A percentile compares a stretch with the other conserved stretches of the same genome.
phyloP scores from a whole-genome alignment of 2,113 vertebrate genomes.

The Pipra filicauda region DNA sequence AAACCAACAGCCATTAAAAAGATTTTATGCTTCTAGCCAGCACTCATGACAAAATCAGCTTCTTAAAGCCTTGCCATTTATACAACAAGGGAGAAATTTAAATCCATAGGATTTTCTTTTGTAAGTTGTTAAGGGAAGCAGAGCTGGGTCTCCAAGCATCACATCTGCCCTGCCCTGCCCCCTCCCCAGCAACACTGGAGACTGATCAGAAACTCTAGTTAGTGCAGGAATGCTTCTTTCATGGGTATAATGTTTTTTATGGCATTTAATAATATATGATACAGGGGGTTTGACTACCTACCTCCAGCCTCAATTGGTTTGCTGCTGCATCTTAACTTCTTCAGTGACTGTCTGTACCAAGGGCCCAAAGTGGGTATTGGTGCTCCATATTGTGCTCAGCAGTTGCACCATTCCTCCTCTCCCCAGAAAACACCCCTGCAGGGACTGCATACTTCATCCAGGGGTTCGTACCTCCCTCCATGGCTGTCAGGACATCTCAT shows the following conservation, averaged over 20 bases:
- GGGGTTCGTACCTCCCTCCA: neutral
- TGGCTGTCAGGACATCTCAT: neutral
- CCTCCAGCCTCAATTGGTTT: rapidly evolving
- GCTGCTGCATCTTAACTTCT: neutral
- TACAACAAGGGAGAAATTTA: neutral
- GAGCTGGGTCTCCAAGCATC: neutral
- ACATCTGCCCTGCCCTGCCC: neutral
- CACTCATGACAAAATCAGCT: neutral
- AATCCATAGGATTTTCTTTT: neutral
- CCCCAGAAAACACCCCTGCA: neutral
- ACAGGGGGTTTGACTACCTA: neutral
- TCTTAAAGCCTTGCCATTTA: neutral
- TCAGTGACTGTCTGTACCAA: neutral
- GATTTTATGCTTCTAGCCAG: neutral
- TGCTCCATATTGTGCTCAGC: neutral
- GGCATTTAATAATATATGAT: neutral
- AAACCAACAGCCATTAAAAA: neutral
- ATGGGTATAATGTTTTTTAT: neutral
- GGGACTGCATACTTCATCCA: neutral
- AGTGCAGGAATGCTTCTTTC: neutral
- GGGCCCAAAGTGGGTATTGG: neutral
- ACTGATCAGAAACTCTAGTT: neutral
- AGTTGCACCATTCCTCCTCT: neutral
- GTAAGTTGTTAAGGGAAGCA: neutral
- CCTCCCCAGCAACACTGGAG: neutral